phyloP scores from a whole-genome alignment of 2,888 invertebrate genomes.

The Dichetophora obliterata region DNA sequence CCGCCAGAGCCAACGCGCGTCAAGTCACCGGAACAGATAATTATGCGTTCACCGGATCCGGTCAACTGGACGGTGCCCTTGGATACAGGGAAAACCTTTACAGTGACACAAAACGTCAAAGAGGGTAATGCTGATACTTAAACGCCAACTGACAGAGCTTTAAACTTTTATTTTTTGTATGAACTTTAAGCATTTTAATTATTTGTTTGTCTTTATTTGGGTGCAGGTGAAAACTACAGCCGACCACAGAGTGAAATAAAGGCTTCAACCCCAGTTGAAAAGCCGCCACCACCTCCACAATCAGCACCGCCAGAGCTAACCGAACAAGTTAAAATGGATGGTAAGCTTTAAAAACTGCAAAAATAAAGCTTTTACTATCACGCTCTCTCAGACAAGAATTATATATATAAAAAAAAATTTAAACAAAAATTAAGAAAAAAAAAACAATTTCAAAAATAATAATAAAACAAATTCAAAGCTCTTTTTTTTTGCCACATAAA shows the following conservation, averaged over 20 bases:
- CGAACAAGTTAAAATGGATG: slow-evolving; percentile 74
- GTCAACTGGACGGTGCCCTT: slow-evolving; percentile 96
- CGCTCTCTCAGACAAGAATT: slow-evolving; percentile 41
- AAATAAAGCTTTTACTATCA: slow-evolving; percentile 42
- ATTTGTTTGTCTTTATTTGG: background rate
- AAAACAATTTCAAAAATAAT: slow-evolving; percentile 50
- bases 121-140: slow-evolving; percentile 72
- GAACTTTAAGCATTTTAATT: no score
- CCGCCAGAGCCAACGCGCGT: slow-evolving; percentile 94
- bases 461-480: slow-evolving; percentile 49
- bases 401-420: slow-evolving; percentile 49
- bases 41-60: slow-evolving; percentile 93
- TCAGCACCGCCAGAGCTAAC: slow-evolving; percentile 78
- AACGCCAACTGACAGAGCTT: background rate
- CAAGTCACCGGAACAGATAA: slow-evolving; percentile 92
- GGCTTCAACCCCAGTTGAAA: slow-evolving; percentile 78
- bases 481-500: slow-evolving; percentile 50
- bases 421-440: slow-evolving; percentile 46
- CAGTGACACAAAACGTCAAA: slow-evolving; percentile 91
- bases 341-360: slow-evolving; percentile 67
- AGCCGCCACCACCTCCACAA: slow-evolving; percentile 76
- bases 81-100: slow-evolving; percentile 93
- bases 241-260: slow-evolving; percentile 91
- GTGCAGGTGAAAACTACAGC: slow-evolving; percentile 81
- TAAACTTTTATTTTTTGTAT: background rate